Percentiles rank a stretch among this genome's conserved stretches.
Conservation (phyloP, 2,888 invertebrate genomes). For the Protodeltote pygarga region DNA sequence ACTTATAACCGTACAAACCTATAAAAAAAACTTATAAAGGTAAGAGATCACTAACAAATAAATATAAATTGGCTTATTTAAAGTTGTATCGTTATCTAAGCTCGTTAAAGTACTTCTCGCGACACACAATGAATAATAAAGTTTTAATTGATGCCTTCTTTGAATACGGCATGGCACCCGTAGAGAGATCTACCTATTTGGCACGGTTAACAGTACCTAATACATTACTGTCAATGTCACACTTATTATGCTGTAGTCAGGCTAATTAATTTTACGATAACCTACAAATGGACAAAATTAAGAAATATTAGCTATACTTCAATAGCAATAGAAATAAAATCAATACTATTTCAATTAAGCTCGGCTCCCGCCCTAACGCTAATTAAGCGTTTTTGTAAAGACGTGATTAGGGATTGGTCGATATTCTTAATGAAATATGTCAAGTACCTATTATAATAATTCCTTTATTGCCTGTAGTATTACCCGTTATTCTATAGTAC, state of each 20-base stretch:
- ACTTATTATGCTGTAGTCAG: constrained; percentile 36
- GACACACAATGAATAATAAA: constrained; percentile 75
- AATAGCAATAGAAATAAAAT: too few relatives aligned
- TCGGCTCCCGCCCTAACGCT: too few relatives aligned
- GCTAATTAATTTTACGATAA: constrained; percentile 33
- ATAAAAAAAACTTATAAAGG: constrained; percentile 19
- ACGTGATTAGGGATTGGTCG: too few relatives aligned
- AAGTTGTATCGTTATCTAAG: constrained; percentile 42
- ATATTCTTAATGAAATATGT: too few relatives aligned
- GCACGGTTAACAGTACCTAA: constrained; percentile 73
- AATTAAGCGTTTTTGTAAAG: too few relatives aligned
- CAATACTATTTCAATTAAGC: too few relatives aligned
- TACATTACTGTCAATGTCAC: constrained; percentile 69
- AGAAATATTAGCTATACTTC: too few relatives aligned
- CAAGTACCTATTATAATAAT: too few relatives aligned
- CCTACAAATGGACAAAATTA: background rate
- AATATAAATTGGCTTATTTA: constrained; percentile 47
- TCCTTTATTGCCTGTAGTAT: too few relatives aligned
- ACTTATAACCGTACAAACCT: too few relatives aligned
- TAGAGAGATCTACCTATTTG: constrained; percentile 64
- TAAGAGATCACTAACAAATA: constrained; percentile 25
- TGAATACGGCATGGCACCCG: constrained; percentile 54
- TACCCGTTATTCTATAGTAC: too few relatives aligned
- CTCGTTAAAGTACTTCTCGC: constrained; percentile 42
- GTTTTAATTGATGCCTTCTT: constrained; percentile 73